Evolutionary conservation across 2,797 vertebrate species (phyloP), one percentile per base, ranked within the genome.

Genomic region (Buceros bicornis): DNA sequence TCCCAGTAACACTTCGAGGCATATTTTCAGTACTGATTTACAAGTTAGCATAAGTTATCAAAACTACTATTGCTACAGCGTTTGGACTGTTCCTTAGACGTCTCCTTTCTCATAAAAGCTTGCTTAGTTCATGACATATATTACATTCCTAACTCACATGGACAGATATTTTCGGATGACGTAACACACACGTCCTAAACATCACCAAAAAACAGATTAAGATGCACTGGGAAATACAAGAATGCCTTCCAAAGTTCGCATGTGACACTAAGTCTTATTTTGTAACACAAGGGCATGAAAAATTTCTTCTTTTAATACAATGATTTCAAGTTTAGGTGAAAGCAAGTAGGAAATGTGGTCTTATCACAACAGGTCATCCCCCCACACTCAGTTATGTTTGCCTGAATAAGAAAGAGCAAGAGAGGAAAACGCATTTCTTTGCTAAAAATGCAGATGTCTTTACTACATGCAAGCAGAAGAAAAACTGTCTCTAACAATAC

Each of bases 381-480:
- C 8, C 12, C 7, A 28, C 4, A 21, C 56, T 56, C 33, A n/a
- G 7, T 74, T 35, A 42, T 0, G 1, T 53, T 53, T 77, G 40
- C 48, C 45, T 73, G 48, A 85, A 80, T 16, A 10, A 84, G 47
- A 74, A 84, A 90, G 24, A 91, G 29, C 33, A 78, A 29, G n/a
- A 88, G 21, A 65, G 5, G n/a, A 16, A 83, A 86, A 79, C 14
- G 65, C 16, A 29, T 60, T 76, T 47, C 40, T 87, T 56, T 80
- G 48, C 45, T 73, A 53, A 45, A 79, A 83, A 65, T 20, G 25
- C 0, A 1, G 0, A 1, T 62, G 28, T 45, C 64, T 70, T 57
- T 77, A 60, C 48, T 14, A 62, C 10, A 21, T 0, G 1, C 15
- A 67, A 87, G 53, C 53, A 77, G 74, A 87, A 89, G 22, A 65